phyloP scores from a whole-genome alignment of 2,888 invertebrate genomes.

The Amblyteles armatorius region DNA sequence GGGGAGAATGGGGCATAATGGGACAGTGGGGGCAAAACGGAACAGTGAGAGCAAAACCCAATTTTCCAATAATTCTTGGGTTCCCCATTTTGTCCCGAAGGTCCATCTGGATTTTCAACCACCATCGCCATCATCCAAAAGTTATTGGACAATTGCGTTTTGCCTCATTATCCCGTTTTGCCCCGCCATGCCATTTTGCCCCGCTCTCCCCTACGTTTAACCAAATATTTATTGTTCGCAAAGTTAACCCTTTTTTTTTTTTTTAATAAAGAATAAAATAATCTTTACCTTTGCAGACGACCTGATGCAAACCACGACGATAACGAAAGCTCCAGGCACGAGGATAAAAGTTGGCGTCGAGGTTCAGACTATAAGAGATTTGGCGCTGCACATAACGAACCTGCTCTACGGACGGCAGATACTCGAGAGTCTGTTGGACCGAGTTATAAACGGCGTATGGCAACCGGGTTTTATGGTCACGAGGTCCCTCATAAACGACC shows the following conservation, averaged over 20 bases:
- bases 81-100: no score
- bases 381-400: conserved; percentile 92
- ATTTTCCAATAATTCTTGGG: no score
- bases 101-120: no score
- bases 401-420: conserved; percentile 89
- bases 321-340: conserved; percentile 86
- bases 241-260: not conserved
- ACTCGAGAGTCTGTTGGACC: conserved; percentile 89
- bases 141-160: no score
- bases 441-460: conserved; percentile 93
- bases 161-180: no score
- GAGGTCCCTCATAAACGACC: conserved; percentile 92
- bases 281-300: conserved; percentile 76
- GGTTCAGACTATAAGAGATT: conserved; percentile 91
- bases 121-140: no score
- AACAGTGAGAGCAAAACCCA: no score
- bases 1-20: no score
- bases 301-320: conserved; percentile 88
- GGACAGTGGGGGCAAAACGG: no score
- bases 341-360: conserved; percentile 89
- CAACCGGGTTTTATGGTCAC: conserved; percentile 92
- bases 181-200: no score
- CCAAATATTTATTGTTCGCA: not conserved
- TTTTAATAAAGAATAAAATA: conserved; percentile 17
- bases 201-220: not conserved